phyloP scores from a whole-genome alignment of 64 coral and sea anemone genomes.

The Dendrophyllia cribrosa region DNA sequence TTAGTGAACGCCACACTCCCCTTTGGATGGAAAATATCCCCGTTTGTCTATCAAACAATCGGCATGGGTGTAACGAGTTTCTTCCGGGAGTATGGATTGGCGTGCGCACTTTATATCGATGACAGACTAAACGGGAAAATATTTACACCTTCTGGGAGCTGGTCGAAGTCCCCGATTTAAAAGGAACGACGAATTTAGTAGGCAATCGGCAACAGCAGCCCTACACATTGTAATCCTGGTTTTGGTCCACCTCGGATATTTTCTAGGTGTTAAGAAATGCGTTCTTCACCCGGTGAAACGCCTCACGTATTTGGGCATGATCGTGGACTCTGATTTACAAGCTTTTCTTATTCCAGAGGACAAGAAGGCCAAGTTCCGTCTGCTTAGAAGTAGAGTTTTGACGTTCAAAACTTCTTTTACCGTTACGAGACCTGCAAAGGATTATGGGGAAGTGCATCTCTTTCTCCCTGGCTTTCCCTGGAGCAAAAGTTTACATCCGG shows the following conservation, averaged over 20 bases:
- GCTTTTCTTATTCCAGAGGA: slow-evolving; percentile 17
- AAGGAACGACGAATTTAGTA: background rate
- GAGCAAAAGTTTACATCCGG: slow-evolving; percentile 38
- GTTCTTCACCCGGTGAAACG: background rate
- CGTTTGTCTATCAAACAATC: slow-evolving; percentile 40
- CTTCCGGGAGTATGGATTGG: background rate
- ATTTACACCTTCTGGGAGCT: background rate
- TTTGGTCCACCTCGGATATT: slow-evolving; percentile 13
- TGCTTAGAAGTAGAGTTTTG: background rate
- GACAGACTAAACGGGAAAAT: slow-evolving; percentile 13
- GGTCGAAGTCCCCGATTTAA: background rate
- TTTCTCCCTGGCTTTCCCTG: slow-evolving; percentile 28
- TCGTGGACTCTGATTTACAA: background rate
- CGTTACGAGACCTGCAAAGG: background rate
- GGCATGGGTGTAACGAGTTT: background rate
- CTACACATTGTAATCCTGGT: slow-evolving; percentile 2
- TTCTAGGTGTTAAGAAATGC: slow-evolving; percentile 18
- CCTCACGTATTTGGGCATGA: slow-evolving; percentile 5
- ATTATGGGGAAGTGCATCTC: slow-evolving; percentile 47
- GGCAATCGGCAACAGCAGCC: slow-evolving; percentile 7
- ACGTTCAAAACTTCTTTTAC: background rate
- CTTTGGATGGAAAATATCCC: slow-evolving; percentile 47
- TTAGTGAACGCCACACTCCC: slow-evolving; percentile 9
- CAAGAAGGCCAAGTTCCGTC: background rate
- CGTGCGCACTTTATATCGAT: slow-evolving; percentile 35